Percentiles rank a stretch among this genome's conserved stretches.
These are phyloP conservation scores for Drosophila nr. perissopoda DNA, from an alignment of 2,888 invertebrate genomes.

Conservation along the genomic window DNA sequence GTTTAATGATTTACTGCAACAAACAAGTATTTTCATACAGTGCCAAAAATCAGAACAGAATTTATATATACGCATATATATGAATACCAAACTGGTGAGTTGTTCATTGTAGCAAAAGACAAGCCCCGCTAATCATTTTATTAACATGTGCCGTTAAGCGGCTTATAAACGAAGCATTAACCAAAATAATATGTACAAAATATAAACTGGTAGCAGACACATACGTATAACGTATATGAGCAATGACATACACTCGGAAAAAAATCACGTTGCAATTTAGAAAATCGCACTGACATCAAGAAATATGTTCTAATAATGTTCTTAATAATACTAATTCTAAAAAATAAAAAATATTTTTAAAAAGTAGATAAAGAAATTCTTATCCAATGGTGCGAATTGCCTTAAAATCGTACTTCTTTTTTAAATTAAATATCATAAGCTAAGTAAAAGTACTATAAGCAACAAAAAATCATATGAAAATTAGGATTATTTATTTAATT, in stretches of 20 bases:
- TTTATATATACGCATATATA: background rate
- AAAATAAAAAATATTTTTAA: too few relatives aligned
- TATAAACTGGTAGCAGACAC: constrained; percentile 27
- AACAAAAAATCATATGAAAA: too few relatives aligned
- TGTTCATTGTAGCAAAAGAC: background rate
- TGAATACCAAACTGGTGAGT: background rate
- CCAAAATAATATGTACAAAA: constrained; percentile 28
- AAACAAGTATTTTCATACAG: background rate
- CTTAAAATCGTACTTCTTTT: too few relatives aligned
- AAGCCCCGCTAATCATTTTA: constrained; percentile 60
- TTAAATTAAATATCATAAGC: too few relatives aligned
- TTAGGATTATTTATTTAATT: too few relatives aligned
- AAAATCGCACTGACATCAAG: background rate
- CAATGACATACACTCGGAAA: background rate
- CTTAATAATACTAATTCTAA: too few relatives aligned
- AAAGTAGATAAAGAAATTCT: too few relatives aligned
- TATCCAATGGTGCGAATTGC: too few relatives aligned
- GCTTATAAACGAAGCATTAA: constrained; percentile 55
- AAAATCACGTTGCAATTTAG: background rate
- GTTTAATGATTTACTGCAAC: background rate
- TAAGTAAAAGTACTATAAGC: background rate
- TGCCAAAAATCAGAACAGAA: background rate
- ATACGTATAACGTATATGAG: constrained; percentile 4
- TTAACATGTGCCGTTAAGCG: constrained; percentile 76
- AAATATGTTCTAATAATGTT: background rate